Evolutionary conservation across 2,888 invertebrate genomes (phyloP), one percentile per base, ranked within the genome.

Genomic region (Xestoiulus laeticollis): DNA sequence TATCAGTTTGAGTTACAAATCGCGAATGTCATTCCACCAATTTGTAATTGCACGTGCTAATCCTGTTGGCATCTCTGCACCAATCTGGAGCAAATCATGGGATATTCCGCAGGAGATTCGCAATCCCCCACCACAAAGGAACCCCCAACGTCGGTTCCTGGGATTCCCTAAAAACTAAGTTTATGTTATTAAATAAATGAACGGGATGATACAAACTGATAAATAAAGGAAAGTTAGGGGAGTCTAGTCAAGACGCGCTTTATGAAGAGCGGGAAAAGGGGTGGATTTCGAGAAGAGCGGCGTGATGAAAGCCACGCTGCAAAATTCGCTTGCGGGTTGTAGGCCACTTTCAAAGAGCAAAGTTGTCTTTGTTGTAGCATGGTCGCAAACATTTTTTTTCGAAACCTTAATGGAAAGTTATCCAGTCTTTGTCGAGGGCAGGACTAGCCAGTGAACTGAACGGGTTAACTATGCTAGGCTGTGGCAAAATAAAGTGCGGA

Each of bases 91-190:
- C 6, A 6, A 38, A 38, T 38, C 33, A 5, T 6, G 33, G 33
- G 33, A 38, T 38, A 38, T 38, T 38, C 33, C 6, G 33, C 33
- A 38, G 33, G 33, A 38, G 33, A 38, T 38, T 38, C 33, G 6
- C 2, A 38, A 38, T 38, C 33, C 33, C 33, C 33, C 33, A 6
- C 33, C 33, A 38, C 33, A 38, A 38, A 38, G 6, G 33, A 38
- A 38, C 33, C 33, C 33, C 33, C 33, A 38, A 38, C 2, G 16
- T 53, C 48, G 33, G 16, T 53, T 53, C 53, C 16, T 53, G 16
- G 53, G 53, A 53, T 53, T 53, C 53, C 53, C 53, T 53, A 53
- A 53, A 53, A 53, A 53, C 53, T 53, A 53, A 53, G 19, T 53
- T 53, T 19, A 53, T 53, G 19, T 53, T 53, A 53, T 53, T 53